Base-by-base conservation (phyloP, 2,888 invertebrate genomes). In the Tetranychus truncatus region DNA sequence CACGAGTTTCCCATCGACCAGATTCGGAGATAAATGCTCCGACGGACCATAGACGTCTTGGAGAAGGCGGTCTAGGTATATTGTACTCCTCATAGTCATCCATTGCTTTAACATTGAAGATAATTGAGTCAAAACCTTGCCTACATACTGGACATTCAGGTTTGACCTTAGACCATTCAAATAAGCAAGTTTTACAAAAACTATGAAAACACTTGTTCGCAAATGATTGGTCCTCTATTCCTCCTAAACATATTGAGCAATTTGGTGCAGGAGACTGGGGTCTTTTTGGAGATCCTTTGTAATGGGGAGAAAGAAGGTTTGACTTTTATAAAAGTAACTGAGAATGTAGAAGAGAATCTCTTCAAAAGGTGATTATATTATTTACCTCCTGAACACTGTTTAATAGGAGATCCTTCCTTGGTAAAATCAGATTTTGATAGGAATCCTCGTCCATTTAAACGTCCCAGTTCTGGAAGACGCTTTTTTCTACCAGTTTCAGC, bases 101-200 rank as follows among this genome's bases (percentile, higher is more conserved):
- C 81, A 89, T 89, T 0, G 92, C 90, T 79, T 89, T 88, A 5
- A 95, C 91, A 86, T 92, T 94, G 83, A 95, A 92, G 77, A 95
- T 91, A 76, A 95, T 95, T 8, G 90, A 89, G 80, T 89, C 90
- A 82, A 95, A 95, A 5, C 88, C 87, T 82, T 92, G 91, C 82
- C 96, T 95, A 83, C 96, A 96, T 0, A 96, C 84, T 0, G 96
- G 96, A 83, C 95, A 95, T 81, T 91, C 93, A 0, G 93, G 88
- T 84, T 94, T 95, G 18, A 94, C 90, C 89, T 90, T 93, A 75
- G 94, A 93, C 95, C 95, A 96, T 81, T 92, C 91, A 77, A 92
- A 84, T 46, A 96, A 85, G 81, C 95, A 96, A 78, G 88, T 89
- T 82, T 94, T 95, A 82, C 95, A 96, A 83, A 95, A 96, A 82